Base-by-base conservation (phyloP, 2,888 invertebrate species). In the Pecten maximus region DNA sequence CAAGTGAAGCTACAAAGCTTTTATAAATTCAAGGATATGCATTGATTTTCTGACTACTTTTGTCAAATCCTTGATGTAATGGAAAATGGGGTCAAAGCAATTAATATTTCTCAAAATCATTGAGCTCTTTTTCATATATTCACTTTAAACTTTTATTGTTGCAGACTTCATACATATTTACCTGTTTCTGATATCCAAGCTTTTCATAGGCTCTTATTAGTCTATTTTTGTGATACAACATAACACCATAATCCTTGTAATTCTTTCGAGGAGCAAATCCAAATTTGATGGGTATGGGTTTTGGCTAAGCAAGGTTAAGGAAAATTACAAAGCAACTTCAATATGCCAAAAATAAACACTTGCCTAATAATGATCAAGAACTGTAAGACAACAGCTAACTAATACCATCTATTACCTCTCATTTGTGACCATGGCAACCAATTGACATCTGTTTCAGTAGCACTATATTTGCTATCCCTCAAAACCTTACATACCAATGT, bases 201-300 rank as follows among this genome's bases (percentile, higher is more conserved):
- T 95, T 96, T 91, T 96, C 96, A 91, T 95, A 96, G 8, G 96
- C 96, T 90, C 95, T 95, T 91, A 96, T 96, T 19, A 96, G 94
- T 44, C 96, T 91, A 91, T 96, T 96, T 88, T 94, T 95, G 91
- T 96, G 95, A 91, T 96, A 96, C 94, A 96, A 93, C 95, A 96
- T 95, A 19, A 96, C 91, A 6, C 96, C 96, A 93, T 95, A 96
- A 91, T 96, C 96, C 8, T 95, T 95, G 12, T 92, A 92, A 10
- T 94, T 93, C 50, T 94, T 92, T 15, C 93, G 93, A 40, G 93
- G 93, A 23, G 94, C 94, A 89, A 96, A 96, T 4, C 96, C 96
- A 94, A 96, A 95, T 19, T 92, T 95, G 12, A 96, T 95, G 89
- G 94, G 94, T 60, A 96, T 91, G 28, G 95, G 95, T 91, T 93